Evolutionary conservation across 1,140 invertebrate genomes (phyloP).

Genomic region (Coelopa frigida): DNA sequence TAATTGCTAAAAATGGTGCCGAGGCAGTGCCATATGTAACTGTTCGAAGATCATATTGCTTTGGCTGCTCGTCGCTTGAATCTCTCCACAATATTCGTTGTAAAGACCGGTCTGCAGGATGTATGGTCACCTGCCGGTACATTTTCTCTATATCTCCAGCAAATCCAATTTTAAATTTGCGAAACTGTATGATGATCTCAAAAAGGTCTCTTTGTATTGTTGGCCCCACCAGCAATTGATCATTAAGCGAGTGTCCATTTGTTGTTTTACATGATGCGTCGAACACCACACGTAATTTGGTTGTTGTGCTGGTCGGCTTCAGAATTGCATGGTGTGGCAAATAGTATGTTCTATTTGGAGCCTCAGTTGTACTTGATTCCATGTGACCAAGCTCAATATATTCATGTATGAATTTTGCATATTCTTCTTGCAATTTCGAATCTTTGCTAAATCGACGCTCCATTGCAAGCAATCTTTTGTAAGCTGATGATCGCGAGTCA

Average conservation of each 20-base stretch:
- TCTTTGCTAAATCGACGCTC: slow-evolving; percentile 5
- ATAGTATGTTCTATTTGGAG: neutral
- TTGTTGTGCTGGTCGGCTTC: neutral
- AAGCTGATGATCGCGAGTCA: neutral
- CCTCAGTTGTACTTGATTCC: neutral
- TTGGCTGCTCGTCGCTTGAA: neutral
- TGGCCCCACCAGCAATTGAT: slow-evolving; percentile 28
- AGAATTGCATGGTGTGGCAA: slow-evolving; percentile 6
- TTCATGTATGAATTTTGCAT: slow-evolving; percentile 8
- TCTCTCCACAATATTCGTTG: slow-evolving; percentile 10
- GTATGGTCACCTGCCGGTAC: slow-evolving; percentile 28
- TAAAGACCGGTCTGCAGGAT: neutral
- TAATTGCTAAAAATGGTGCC: slow-evolving; percentile 8
- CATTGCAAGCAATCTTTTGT: slow-evolving; percentile 1
- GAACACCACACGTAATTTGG: slow-evolving; percentile 27
- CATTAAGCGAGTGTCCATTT: slow-evolving; percentile 34
- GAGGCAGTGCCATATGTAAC: slow-evolving; percentile 8
- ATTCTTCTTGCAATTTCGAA: neutral
- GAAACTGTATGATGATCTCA: slow-evolving; percentile 29
- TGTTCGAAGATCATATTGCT: slow-evolving; percentile 1
- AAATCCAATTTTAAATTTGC: slow-evolving; percentile 26
- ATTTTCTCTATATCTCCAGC: slow-evolving; percentile 35
- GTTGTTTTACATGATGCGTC: slow-evolving; percentile 36
- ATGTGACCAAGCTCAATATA: neutral
- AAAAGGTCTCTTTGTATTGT: slow-evolving; percentile 34